Evolutionary conservation across 2,888 invertebrate genomes (phyloP).

Genomic region (Chrysolina haemoptera): DNA sequence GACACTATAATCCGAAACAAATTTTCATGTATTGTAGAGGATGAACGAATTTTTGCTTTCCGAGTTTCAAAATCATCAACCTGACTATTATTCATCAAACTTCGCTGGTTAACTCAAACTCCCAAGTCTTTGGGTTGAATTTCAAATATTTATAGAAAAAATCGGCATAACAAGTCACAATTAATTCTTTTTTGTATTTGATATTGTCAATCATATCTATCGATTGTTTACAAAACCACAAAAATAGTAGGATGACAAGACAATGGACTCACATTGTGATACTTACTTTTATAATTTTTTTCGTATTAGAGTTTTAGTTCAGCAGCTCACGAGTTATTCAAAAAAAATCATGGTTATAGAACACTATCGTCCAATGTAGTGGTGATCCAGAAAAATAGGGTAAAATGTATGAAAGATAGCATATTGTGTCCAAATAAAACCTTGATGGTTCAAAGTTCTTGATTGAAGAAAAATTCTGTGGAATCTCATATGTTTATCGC

Average conservation of each 20-base stretch:
- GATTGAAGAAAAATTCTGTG: not conserved
- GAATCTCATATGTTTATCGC: not conserved
- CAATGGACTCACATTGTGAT: not conserved
- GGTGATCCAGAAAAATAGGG: not conserved
- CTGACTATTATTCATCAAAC: too few species aligned
- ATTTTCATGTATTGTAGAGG: too few species aligned
- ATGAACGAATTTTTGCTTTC: too few species aligned
- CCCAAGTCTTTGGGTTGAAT: too few species aligned
- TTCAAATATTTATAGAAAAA: too few species aligned
- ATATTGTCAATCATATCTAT: not conserved
- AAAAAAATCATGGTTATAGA: not conserved
- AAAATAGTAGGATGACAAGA: not conserved
- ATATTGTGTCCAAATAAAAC: too few species aligned
- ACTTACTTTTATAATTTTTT: not conserved
- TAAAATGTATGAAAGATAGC: not conserved
- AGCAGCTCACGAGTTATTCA: not conserved
- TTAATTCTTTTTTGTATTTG: too few species aligned
- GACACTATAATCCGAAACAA: too few species aligned
- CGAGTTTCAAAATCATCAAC: too few species aligned
- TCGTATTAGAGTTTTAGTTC: constrained; percentile 10
- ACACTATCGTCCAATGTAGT: constrained; percentile 18
- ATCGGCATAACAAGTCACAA: too few species aligned
- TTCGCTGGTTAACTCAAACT: too few species aligned
- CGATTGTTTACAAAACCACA: not conserved
- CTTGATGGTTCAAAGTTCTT: not conserved